phyloP scores from a whole-genome alignment of 2,888 invertebrate species.

The Chaetogeoica ovagalla region DNA sequence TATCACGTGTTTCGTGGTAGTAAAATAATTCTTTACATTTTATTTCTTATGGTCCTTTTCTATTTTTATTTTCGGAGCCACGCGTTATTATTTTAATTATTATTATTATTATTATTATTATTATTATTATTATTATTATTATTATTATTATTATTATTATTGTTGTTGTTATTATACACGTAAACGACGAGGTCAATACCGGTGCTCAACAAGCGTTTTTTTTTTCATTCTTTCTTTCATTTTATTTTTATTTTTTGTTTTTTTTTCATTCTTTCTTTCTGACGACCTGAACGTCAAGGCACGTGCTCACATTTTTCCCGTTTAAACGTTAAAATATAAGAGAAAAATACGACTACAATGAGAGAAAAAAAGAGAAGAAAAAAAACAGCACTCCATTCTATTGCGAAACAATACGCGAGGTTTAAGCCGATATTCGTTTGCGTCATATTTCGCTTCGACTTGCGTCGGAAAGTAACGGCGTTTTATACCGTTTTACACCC shows the following conservation, averaged over 20 bases:
- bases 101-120: no score
- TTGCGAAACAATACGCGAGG: not conserved
- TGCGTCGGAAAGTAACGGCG: no score
- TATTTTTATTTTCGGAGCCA: no score
- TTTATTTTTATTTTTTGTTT: no score
- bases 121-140: no score
- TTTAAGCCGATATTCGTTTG: not conserved
- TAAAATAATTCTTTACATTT: no score
- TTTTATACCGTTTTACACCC: no score
- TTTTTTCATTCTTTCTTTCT: not conserved
- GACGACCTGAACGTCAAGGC: not conserved
- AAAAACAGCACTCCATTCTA: no score
- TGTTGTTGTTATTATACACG: not conserved
- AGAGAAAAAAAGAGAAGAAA: no score
- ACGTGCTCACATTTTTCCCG: conserved; percentile 19
- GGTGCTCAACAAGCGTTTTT: conserved; percentile 18
- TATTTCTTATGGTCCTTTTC: no score
- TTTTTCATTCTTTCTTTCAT: not conserved
- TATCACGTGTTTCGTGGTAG: no score
- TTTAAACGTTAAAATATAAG: not conserved
- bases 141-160: conserved; percentile 15
- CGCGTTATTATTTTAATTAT: no score
- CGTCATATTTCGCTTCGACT: not conserved
- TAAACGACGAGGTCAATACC: conserved; percentile 21
- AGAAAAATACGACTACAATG: not conserved